Evolutionary conservation across 2,888 invertebrate species (phyloP).

Genomic region (Caenorhabditis becei): DNA sequence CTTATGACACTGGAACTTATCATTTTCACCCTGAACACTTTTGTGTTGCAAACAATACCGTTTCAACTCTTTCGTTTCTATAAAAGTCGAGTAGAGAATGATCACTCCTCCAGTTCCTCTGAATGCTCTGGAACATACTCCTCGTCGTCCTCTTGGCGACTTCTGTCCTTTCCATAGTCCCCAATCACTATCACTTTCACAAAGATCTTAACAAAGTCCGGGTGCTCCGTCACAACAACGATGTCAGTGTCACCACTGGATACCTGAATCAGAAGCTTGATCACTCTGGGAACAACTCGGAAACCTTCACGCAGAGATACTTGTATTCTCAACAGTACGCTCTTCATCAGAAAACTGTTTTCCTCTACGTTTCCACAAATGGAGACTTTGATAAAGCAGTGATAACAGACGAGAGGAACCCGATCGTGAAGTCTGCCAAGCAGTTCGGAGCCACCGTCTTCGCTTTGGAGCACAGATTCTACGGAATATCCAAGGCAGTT

Average conservation of each 20-base stretch:
- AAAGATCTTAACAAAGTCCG: slow-evolving; percentile 19
- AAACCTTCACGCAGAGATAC: slow-evolving; percentile 51
- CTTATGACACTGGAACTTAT: too few relatives aligned
- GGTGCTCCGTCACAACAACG: slow-evolving; percentile 11
- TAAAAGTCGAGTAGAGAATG: too few relatives aligned
- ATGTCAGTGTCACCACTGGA: slow-evolving; percentile 23
- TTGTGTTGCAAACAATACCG: too few relatives aligned
- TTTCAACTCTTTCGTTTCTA: too few relatives aligned
- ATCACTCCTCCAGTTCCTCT: too few relatives aligned
- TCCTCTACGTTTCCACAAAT: slow-evolving; percentile 21
- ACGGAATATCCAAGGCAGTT: slow-evolving; percentile 88
- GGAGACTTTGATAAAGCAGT: slow-evolving; percentile 30
- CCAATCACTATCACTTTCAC: slow-evolving; percentile 38
- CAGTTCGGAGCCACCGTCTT: slow-evolving; percentile 90
- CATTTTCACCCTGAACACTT: too few relatives aligned
- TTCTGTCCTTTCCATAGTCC: slow-evolving; percentile 11
- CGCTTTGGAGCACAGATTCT: slow-evolving; percentile 92
- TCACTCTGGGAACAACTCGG: slow-evolving; percentile 33
- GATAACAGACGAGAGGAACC: slow-evolving; percentile 40
- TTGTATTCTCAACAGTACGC: slow-evolving; percentile 41
- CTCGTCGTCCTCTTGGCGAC: slow-evolving; percentile 26
- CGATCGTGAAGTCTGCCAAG: slow-evolving; percentile 81
- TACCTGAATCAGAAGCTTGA: slow-evolving; percentile 44
- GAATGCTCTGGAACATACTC: slow-evolving; percentile 46
- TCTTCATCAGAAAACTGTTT: slow-evolving; percentile 29